Conservation (phyloP, 2,797 vertebrate species). For the Gorsachius magnificus region DNA sequence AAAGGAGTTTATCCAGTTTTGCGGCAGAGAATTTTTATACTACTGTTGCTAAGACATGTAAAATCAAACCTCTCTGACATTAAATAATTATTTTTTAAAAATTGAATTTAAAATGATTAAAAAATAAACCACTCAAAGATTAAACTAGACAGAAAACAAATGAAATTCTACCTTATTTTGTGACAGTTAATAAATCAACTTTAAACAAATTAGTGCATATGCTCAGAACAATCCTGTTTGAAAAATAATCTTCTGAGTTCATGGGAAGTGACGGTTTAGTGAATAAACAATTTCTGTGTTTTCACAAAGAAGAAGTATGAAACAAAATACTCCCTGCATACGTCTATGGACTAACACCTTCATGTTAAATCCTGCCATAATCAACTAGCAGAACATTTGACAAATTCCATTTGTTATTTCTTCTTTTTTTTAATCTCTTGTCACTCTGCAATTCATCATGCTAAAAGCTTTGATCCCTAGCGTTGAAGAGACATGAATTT, state of each 20-base stretch:
- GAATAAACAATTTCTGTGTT: background rate
- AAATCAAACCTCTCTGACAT: no score
- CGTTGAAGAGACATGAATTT: conserved; percentile 38
- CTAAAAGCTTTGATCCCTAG: conserved; percentile 52
- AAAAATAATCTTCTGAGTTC: background rate
- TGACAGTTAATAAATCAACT: conserved; percentile 15
- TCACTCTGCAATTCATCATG: conserved; percentile 28
- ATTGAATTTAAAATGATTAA: background rate
- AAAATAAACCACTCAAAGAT: background rate
- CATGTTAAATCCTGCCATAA: background rate
- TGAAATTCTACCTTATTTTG: background rate
- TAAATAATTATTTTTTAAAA: no score
- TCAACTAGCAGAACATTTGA: conserved; percentile 23
- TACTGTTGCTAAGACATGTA: background rate
- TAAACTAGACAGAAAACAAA: background rate
- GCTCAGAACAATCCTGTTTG: background rate
- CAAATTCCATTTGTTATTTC: conserved; percentile 10
- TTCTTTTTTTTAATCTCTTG: background rate
- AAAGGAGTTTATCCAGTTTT: background rate
- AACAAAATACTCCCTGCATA: background rate
- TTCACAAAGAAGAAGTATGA: background rate
- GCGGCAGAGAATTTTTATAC: background rate
- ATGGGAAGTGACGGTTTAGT: background rate
- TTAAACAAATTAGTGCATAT: background rate
- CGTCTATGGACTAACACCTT: background rate